Evolutionary conservation across 2,888 invertebrate genomes (phyloP), one percentile per base, ranked within the genome.

Genomic region (Drosophila mimica): DNA sequence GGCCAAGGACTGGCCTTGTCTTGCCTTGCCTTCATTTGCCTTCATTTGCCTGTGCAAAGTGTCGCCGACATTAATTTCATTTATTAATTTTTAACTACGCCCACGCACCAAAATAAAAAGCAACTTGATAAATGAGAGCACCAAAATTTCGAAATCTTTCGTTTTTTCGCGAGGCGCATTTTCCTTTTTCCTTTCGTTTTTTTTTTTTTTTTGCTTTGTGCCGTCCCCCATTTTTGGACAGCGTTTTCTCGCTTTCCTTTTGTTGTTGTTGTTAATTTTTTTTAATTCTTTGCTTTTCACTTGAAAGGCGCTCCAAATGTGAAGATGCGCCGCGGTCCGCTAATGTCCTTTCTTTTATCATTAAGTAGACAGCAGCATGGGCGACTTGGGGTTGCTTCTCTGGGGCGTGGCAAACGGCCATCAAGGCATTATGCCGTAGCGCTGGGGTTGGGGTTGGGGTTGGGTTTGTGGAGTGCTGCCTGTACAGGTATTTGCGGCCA

Each of bases 61-160:
- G 88, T 88, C 90, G 87, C 76, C 87, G 83, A 81, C 91, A 91
- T 92, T 92, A 91, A 91, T 91, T 91, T 91, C 88, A 91, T 91
- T 91, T 91, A 91, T 91, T 91, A 91, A 91, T 91, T 91, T 91
- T 88, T 89, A 86, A 86, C 85, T 86, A 86, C 85, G 90, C 90
- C 90, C 89, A 78, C 87, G 87, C 89, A 85, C 75, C 65, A 72
- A 86, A 85, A 86, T 86, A 90, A 90, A 90, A 90, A 90, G 85
- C 90, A 86, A 89, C 89, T 86, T 86, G 89, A 86, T 90, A 90
- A 86, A 86, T 86, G 85, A 83, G 83, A 66, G 71, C 66, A 63
- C 70, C 62, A 65, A 86, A 79, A 79, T 76, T 82, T 84, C 68
- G 62, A 86, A 86, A 85, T 85, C 86, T 82, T 84, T 72, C 57